Base-by-base conservation (phyloP, 2,888 invertebrate genomes). In the Timandra comae region DNA sequence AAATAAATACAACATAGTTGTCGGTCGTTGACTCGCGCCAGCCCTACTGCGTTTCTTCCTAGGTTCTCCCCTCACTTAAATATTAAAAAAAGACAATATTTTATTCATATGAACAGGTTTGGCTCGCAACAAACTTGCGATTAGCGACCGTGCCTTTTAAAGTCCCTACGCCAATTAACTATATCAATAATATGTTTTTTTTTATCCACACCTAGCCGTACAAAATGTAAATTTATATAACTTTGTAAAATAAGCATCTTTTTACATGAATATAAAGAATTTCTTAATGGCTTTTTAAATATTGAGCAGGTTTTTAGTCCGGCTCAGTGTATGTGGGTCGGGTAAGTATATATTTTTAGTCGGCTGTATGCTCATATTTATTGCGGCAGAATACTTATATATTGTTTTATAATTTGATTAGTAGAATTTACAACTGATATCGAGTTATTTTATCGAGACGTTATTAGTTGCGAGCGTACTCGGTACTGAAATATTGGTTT, bases 101-200 rank as follows among this genome's bases (percentile, higher is more conserved):
- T 39, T 45, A 42, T 42, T 38, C 40, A 43, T 40, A 36, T 27
- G 21, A 34, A 25, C 27, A 31, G 40, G 39, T 30, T 40, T 34
- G 32, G 48, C 40, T 48, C 31, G 49, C 57, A 49, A 59, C 51
- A 61, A 50, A 49, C 56, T 55, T 48, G 41, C 43, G 37, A 39
- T 44, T 33, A 39, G 40, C 36, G 12, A 27, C 26, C 23, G 27
- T 30, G 10, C 61, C 56, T 41, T 62, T 58, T 57, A 64, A 41
- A 55, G 57, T 25, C 29, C 35, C 34, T 35, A 38, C 37, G 48
- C 53, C 59, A 60, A 67, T 61, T 61, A 64, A 49, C 46, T 43
- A 41, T 24, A 33, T 48, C 39, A 50, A 52, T 50, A 47, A 42
- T 29, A 42, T 36, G 3, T 3, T 6, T 5, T 44, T 37, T 41